Percentiles rank a stretch among this genome's conserved stretches.
Conservation (phyloP, 2,797 vertebrate species). For the Lophius americanus region DNA sequence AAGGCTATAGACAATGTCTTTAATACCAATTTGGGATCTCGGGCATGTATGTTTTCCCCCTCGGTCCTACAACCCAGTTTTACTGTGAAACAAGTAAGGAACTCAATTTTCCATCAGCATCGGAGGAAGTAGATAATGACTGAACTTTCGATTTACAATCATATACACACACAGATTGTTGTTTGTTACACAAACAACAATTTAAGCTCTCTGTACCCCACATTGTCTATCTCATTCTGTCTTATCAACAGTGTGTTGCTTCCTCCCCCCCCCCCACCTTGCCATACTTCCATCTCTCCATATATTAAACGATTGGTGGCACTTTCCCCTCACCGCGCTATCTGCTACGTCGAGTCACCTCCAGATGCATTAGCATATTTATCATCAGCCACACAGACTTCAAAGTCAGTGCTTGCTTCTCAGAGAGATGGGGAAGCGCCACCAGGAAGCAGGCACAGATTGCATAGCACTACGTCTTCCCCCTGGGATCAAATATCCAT, state of each 20-base stretch:
- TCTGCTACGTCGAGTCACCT: slow-evolving; percentile 77
- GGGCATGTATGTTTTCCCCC: too few species aligned
- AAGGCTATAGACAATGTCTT: too few species aligned
- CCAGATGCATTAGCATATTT: slow-evolving; percentile 82
- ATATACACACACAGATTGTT: slow-evolving; percentile 31
- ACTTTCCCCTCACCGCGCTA: slow-evolving; percentile 73
- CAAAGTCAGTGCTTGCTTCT: slow-evolving; percentile 77
- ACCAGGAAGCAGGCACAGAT: slow-evolving; percentile 73
- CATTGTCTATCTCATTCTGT: slow-evolving; percentile 65
- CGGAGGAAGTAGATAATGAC: too few species aligned
- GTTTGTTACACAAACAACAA: too few species aligned
- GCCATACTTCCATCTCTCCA: slow-evolving; percentile 45
- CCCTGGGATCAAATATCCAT: slow-evolving; percentile 79
- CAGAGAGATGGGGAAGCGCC: slow-evolving; percentile 65
- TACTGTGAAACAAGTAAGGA: too few species aligned
- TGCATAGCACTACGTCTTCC: slow-evolving; percentile 75
- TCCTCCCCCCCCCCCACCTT: slow-evolving; percentile 31
- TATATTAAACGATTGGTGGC: slow-evolving; percentile 76
- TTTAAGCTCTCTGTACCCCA: slow-evolving; percentile 55
- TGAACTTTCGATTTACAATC: neutral
- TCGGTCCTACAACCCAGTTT: too few species aligned
- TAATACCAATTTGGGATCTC: too few species aligned
- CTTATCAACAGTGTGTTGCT: slow-evolving; percentile 59
- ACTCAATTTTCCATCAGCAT: too few species aligned
- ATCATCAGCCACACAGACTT: slow-evolving; percentile 80